Evolutionary conservation across 1,140 invertebrate species (phyloP), one percentile per base, ranked within the genome.

Genomic region (Danaus melanippus): DNA sequence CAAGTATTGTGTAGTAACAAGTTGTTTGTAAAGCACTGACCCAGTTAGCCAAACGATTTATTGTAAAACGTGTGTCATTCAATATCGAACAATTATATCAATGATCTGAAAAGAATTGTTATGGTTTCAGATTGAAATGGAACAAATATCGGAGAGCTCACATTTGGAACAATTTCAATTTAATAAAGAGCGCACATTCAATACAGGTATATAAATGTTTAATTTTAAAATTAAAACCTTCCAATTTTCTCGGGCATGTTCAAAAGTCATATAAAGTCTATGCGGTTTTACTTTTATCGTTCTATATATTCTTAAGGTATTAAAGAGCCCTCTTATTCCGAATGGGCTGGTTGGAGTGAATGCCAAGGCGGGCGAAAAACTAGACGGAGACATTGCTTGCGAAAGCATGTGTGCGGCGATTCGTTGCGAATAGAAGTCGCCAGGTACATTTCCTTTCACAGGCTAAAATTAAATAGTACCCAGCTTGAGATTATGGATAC

Each of bases 341-440:
- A 58, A 58, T 84, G 78, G 81, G 65, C 63, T 40, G 48, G 53
- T 1, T 84, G 81, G 81, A 75, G 75, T 55, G 58, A 46, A 21
- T 84, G 81, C 50, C 67, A 70, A 47, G 70, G 52, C 10, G 75
- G 73, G 40, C 67, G 58, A 46, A 81, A 63, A 61, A 75, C 71
- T 12, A 69, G 81, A 8, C 72, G 81, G 9, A 64, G 74, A 50
- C 78, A 78, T 62, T 85, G 82, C 63, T 53, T 80, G 51, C 66
- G 58, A 42, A 66, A 66, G 40, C 53, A 64, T 49, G 58, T 77
- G 53, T 85, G 82, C 51, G 76, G 79, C 4, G 75, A 79, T 12
- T 62, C 72, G 9, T 59, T 85, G 8, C 66, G 78, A 17, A 64
- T 85, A 46, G 76, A 85, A 75, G 71, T 85, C 44, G 60, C 71